Percentiles rank a stretch among this genome's conserved stretches.
Evolutionary conservation across 2,113 vertebrate species (phyloP).

Genomic region (Neopipo cinnamomea): DNA sequence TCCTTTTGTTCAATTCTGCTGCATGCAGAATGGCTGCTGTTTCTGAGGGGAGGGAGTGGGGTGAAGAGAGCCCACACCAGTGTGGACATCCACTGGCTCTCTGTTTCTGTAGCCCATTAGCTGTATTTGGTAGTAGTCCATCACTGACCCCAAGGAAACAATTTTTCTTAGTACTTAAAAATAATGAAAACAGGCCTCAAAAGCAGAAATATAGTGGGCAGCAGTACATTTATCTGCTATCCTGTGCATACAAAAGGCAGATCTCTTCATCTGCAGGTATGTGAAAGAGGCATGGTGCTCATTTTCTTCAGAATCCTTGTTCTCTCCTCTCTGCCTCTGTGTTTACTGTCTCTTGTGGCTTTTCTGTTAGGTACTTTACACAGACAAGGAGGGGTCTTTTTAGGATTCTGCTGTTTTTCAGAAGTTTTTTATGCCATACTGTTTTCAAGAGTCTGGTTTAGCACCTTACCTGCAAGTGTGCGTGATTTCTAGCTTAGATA

Average conservation of each 20-base stretch:
- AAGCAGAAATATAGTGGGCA: background rate
- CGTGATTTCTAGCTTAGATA: background rate
- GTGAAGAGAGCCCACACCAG: background rate
- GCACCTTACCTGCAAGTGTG: background rate
- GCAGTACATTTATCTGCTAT: background rate
- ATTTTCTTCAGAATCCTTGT: background rate
- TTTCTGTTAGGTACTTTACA: background rate
- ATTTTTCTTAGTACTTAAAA: background rate
- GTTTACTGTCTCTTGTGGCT: background rate
- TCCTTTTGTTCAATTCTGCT: background rate
- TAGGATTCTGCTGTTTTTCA: background rate
- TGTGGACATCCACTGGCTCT: background rate
- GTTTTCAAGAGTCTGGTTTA: background rate
- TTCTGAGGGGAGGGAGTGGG: background rate
- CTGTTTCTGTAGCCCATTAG: background rate
- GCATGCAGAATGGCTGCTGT: background rate
- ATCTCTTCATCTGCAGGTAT: background rate
- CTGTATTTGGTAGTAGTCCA: background rate
- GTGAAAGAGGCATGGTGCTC: background rate
- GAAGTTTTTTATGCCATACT: background rate
- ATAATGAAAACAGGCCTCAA: background rate
- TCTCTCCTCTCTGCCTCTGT: background rate
- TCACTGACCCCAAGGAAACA: background rate
- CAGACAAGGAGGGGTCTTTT: background rate
- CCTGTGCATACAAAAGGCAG: background rate